A percentile compares a stretch with the other conserved stretches of the same genome.
Conservation (phyloP, 2,888 invertebrate species). For the Acanthosepion lycidas region DNA sequence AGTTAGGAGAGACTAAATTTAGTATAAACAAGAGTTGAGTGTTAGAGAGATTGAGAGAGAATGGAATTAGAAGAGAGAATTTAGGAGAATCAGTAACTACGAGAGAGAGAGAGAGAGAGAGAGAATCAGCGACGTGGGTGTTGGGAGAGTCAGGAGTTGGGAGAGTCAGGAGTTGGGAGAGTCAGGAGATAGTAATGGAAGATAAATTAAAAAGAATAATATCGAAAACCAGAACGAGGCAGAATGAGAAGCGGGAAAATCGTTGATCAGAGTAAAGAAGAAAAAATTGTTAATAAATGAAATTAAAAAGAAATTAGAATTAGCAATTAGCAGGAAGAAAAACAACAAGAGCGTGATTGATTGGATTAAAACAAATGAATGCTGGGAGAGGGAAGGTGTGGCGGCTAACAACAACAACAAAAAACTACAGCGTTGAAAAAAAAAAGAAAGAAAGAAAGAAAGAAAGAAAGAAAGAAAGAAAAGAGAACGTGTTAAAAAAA, state of each 20-base stretch:
- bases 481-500: background rate
- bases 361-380: conserved; percentile 16
- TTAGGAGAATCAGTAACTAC: too few species aligned
- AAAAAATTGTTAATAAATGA: background rate
- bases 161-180: too few species aligned
- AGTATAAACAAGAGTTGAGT: too few species aligned
- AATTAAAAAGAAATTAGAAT: background rate
- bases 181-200: too few species aligned
- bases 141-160: background rate
- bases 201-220: background rate
- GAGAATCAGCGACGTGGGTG: background rate
- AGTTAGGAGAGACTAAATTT: too few species aligned
- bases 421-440: background rate
- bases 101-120: background rate
- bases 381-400: background rate
- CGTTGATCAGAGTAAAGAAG: background rate
- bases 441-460: background rate
- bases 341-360: background rate
- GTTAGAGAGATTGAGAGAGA: too few species aligned
- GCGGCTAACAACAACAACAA: background rate
- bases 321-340: conserved; percentile 18
- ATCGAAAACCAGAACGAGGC: background rate
- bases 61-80: too few species aligned
- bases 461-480: background rate
- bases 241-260: background rate